These are phyloP conservation scores for Diachasmimorpha longicaudata DNA, from an alignment of 1,140 invertebrate species.

Conservation along the genomic window DNA sequence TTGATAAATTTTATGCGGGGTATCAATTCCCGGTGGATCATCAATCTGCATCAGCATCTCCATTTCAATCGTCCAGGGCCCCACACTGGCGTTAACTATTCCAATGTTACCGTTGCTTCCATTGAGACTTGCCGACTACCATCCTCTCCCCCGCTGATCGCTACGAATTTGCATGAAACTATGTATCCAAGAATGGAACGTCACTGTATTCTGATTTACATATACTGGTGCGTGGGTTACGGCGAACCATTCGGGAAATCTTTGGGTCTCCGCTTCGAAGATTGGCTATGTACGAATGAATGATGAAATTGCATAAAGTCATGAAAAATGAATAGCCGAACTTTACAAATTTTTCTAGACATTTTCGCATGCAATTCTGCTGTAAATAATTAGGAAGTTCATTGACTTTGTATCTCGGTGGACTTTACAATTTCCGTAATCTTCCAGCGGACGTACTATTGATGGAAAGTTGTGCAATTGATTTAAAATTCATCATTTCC, in stretches of 20 bases:
- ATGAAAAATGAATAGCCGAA: too few species aligned
- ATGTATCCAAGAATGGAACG: neutral
- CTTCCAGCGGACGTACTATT: too few species aligned
- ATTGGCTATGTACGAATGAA: neutral
- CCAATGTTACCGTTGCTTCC: neutral
- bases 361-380: too few species aligned
- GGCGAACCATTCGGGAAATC: neutral
- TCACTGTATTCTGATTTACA: neutral
- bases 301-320: too few species aligned
- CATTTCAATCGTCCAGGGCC: constrained; percentile 29
- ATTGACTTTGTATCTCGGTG: too few species aligned
- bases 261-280: neutral
- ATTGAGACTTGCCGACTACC: neutral
- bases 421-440: too few species aligned
- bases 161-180: neutral
- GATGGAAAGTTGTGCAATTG: too few species aligned
- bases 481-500: too few species aligned
- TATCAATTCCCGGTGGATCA: constrained; percentile 17
- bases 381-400: too few species aligned
- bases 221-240: neutral
- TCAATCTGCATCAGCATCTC: constrained; percentile 33
- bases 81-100: neutral
- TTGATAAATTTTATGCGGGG: neutral
- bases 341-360: too few species aligned
- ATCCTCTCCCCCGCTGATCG: neutral